Evolutionary conservation across 2,888 invertebrate species (phyloP).

Genomic region (Meiosimyza decipiens): DNA sequence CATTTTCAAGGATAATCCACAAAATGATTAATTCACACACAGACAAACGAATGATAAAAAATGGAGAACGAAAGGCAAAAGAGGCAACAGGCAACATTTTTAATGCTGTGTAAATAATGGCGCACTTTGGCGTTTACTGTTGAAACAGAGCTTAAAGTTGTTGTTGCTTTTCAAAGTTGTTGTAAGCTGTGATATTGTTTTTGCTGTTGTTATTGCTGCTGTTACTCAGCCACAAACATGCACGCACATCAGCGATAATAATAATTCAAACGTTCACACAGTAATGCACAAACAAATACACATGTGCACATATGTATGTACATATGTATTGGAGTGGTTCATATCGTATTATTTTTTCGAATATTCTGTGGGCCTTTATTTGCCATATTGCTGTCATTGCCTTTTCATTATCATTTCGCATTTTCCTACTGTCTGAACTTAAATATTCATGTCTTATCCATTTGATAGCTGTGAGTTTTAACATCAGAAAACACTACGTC

Average conservation of each 20-base stretch:
- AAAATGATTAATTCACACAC: conserved; percentile 16
- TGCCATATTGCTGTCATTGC: too few species aligned
- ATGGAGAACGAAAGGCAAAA: too few species aligned
- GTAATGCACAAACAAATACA: conserved; percentile 4
- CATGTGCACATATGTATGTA: neutral
- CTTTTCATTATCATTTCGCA: too few species aligned
- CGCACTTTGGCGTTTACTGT: conserved; percentile 5
- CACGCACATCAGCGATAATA: conserved; percentile 26
- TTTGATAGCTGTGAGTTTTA: too few species aligned
- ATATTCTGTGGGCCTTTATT: too few species aligned
- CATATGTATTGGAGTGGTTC: neutral
- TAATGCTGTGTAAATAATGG: conserved; percentile 16
- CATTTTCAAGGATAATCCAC: conserved; percentile 23
- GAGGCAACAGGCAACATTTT: neutral
- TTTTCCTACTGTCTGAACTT: too few species aligned
- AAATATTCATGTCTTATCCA: too few species aligned
- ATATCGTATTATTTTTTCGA: too few species aligned
- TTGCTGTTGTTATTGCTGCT: conserved; percentile 19
- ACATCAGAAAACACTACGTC: too few species aligned
- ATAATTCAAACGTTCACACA: conserved; percentile 28
- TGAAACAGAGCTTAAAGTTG: conserved; percentile 1
- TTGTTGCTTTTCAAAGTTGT: neutral
- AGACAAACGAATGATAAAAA: too few species aligned
- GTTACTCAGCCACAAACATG: conserved; percentile 5
- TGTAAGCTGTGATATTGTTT: neutral